These are phyloP conservation scores for Rhinolophus sinicus DNA, from an alignment of 2,113 vertebrate genomes.

Conservation along the genomic window DNA sequence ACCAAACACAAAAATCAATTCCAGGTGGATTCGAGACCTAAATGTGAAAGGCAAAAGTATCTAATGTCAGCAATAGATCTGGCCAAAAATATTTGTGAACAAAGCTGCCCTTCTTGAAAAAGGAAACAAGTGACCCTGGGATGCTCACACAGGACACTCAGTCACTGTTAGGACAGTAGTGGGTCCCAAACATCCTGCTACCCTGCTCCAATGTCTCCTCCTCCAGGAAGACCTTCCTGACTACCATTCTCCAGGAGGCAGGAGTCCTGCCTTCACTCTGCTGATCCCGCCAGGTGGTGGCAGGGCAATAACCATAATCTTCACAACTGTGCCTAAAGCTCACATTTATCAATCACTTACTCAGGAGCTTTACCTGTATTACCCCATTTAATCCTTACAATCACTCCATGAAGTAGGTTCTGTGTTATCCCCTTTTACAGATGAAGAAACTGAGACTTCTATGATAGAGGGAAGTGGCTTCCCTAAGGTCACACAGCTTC, in stretches of 20 bases:
- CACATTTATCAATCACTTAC: neutral
- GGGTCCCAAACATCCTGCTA: neutral
- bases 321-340: neutral
- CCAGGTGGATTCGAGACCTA: constrained; percentile 61
- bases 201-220: neutral
- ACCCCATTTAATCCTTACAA: neutral
- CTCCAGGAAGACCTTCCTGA: constrained; percentile 14
- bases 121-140: neutral
- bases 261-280: neutral
- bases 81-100: neutral
- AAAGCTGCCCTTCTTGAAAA: neutral
- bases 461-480: neutral
- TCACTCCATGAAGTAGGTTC: neutral
- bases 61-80: neutral
- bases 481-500: neutral
- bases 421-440: neutral
- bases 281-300: neutral
- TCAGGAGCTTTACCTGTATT: neutral
- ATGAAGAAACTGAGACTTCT: neutral
- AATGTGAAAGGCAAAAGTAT: constrained; percentile 58
- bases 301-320: neutral
- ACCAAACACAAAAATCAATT: constrained; percentile 78
- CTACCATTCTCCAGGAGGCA: neutral
- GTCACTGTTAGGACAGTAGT: neutral
- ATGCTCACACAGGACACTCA: neutral